phyloP scores from a whole-genome alignment of 2,888 invertebrate species.

The Troides oblongomaculatus region DNA sequence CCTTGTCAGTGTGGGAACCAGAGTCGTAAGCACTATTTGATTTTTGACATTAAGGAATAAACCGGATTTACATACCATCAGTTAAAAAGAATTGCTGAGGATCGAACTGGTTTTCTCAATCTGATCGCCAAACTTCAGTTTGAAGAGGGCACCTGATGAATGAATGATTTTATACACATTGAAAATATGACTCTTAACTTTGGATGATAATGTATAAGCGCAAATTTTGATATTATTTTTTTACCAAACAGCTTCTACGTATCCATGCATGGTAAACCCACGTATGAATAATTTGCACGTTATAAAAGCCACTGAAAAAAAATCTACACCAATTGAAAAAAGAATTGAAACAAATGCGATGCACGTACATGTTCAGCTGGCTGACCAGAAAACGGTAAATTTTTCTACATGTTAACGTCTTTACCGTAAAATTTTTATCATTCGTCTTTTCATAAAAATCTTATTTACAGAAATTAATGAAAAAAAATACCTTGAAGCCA shows the following conservation, averaged over 20 bases:
- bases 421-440: background rate
- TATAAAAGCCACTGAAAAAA: slow-evolving; percentile 1
- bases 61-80: no score
- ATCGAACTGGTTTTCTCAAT: no score
- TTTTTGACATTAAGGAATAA: no score
- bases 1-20: slow-evolving; percentile 52
- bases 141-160: no score
- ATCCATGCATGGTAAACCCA: slow-evolving; percentile 13
- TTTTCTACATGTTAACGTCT: background rate
- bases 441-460: background rate
- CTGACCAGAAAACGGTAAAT: slow-evolving; percentile 8
- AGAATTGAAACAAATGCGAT: slow-evolving; percentile 7
- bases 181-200: no score
- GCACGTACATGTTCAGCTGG: slow-evolving; percentile 4
- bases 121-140: no score
- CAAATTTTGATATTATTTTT: background rate
- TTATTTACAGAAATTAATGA: slow-evolving; percentile 46
- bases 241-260: slow-evolving; percentile 11
- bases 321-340: slow-evolving; percentile 4
- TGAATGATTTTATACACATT: background rate
- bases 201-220: no score
- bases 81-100: no score
- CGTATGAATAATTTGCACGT: slow-evolving; percentile 4
- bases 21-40: slow-evolving; percentile 33
- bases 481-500: slow-evolving; percentile 55